A percentile compares a stretch with the other conserved stretches of the same genome.
Evolutionary conservation across 2,113 vertebrate genomes (phyloP).

Genomic region (Onychostoma macrolepis): DNA sequence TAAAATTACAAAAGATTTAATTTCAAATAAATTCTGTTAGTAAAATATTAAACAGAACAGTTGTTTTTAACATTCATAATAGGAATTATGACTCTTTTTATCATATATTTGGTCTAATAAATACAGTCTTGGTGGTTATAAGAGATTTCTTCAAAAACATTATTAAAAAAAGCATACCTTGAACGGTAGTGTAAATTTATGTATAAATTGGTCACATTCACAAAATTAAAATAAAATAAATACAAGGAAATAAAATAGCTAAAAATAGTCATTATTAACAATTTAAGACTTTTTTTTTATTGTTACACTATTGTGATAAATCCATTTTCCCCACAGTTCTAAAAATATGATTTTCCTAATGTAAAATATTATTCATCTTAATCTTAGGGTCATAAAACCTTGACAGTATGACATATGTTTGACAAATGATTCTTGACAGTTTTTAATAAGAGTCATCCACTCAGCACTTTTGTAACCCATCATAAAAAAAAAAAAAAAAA

Average conservation of each 20-base stretch:
- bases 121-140: background rate
- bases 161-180: background rate
- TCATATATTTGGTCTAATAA: background rate
- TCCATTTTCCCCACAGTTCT: background rate
- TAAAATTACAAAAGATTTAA: too few relatives aligned
- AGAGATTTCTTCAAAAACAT: background rate
- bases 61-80: too few relatives aligned
- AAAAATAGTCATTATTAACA: background rate
- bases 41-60: too few relatives aligned
- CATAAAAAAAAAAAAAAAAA: too few relatives aligned
- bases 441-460: background rate
- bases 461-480: background rate
- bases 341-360: background rate
- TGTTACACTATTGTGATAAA: background rate
- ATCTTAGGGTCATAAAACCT: background rate
- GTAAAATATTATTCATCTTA: background rate
- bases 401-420: background rate
- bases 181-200: background rate
- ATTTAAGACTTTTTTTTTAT: too few relatives aligned
- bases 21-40: too few relatives aligned
- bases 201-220: background rate
- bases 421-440: background rate
- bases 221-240: background rate
- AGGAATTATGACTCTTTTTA: background rate
- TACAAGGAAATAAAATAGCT: background rate